Base-by-base conservation (phyloP, 2,797 vertebrate genomes). In the Nothura maculosa region DNA sequence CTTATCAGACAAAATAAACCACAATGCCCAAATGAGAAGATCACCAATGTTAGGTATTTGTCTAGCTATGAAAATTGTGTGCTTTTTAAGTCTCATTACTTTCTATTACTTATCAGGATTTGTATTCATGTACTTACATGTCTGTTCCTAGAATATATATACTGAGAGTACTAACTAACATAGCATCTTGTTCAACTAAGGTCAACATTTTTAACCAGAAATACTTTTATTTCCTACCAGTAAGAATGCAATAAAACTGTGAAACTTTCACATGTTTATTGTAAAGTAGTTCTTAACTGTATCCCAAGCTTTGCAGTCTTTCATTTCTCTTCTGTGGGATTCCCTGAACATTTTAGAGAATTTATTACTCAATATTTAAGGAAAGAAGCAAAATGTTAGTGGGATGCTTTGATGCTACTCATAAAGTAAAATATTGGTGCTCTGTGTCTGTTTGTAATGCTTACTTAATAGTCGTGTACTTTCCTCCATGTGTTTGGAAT, bases 11-110 rank as follows among this genome's bases (percentile, higher is more conserved):
- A 67, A 30, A 6, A 50, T 58, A 74, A 72, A 72, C 48, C 3
- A 1, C 69, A 54, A 50, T 50, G 6, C 50, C 6, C 1, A n/a
- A 62, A 48, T 5, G 2, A 13, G 22, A 34, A 61, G 60, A 42
- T 38, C 43, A 0, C 2, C 2, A 0, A 43, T 1, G 18, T 19
- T 48, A 6, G 13, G 50, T 13, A 16, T 1, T 42, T 28, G 22
- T 62, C 55, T 52, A 30, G 32, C 5, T 1, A 5, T 0, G 6
- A 12, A 4, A 38, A 6, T 30, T 9, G 4, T 14, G 8, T 32
- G 58, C 28, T 57, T 13, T 8, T 14, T 30, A 38, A 43, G 48
- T 50, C 55, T n/a, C 4, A 1, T 21, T 18, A 24, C 18, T 8
- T 50, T 47, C 60, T 15, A 9, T 42, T 28, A 48, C 81, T 38